Percentiles rank a stretch among this genome's conserved stretches.
phyloP scores from a whole-genome alignment of 1,140 invertebrate genomes.

The Micrasema longulum region DNA sequence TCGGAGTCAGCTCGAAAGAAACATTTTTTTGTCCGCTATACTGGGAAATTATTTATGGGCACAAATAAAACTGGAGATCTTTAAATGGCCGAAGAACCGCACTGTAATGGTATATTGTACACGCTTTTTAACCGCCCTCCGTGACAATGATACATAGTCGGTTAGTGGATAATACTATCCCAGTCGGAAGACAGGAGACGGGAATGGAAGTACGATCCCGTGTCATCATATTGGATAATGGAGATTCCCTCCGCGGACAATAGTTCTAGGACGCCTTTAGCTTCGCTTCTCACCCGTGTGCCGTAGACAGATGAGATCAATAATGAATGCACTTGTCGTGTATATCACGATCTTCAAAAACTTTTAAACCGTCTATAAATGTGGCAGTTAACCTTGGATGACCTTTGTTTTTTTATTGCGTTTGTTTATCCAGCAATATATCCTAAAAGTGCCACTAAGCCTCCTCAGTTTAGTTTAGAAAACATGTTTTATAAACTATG shows the following conservation, averaged over 20 bases:
- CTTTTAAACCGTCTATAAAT: too few relatives aligned
- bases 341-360: too few relatives aligned
- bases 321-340: slow-evolving; percentile 2
- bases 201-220: neutral
- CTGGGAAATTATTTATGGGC: slow-evolving; percentile 40
- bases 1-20: slow-evolving; percentile 20
- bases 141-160: slow-evolving; percentile 26
- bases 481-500: too few relatives aligned
- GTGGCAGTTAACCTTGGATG: too few relatives aligned
- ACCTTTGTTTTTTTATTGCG: too few relatives aligned
- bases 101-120: slow-evolving; percentile 31
- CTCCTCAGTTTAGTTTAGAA: too few relatives aligned
- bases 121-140: slow-evolving; percentile 32
- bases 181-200: neutral
- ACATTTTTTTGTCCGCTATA: slow-evolving; percentile 33
- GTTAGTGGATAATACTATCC: neutral
- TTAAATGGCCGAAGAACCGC: slow-evolving; percentile 37
- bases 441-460: too few relatives aligned
- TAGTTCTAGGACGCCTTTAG: slow-evolving; percentile 1
- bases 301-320: neutral
- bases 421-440: too few relatives aligned
- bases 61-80: slow-evolving; percentile 35
- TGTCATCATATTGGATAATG: slow-evolving; percentile 22
- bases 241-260: neutral
- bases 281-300: too few relatives aligned